Percentiles rank a stretch among this genome's conserved stretches.
Evolutionary conservation across 1,140 invertebrate genomes (phyloP).

Genomic region (Pentalonia nigronervosa): DNA sequence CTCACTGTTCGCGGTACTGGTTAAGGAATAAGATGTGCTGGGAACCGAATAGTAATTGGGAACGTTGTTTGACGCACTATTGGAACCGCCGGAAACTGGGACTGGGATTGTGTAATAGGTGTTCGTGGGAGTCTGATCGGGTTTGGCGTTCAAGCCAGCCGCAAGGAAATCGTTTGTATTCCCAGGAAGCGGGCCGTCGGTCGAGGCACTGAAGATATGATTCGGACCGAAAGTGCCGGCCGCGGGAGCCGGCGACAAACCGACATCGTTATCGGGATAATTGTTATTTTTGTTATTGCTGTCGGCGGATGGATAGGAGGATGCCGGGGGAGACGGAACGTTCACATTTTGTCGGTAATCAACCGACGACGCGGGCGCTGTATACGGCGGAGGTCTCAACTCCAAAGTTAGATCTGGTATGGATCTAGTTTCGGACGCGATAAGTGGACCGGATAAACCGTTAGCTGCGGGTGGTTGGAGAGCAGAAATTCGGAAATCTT

Average conservation of each 20-base stretch:
- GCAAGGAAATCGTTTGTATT: neutral
- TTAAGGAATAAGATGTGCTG: neutral
- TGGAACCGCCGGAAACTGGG: neutral
- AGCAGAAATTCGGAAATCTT: neutral
- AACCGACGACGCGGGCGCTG: neutral
- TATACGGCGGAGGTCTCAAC: constrained; percentile 11
- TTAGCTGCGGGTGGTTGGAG: neutral
- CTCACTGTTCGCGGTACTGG: neutral
- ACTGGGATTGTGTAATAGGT: neutral
- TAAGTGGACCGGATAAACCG: neutral
- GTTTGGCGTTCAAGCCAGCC: neutral
- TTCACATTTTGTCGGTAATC: neutral
- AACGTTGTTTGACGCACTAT: neutral
- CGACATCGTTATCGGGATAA: neutral
- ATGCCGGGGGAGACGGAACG: neutral
- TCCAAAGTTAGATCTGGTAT: neutral
- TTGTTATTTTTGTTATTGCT: neutral
- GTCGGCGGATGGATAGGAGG: neutral
- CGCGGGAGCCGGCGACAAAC: neutral
- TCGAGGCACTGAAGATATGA: neutral
- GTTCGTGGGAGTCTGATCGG: neutral
- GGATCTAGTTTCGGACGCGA: neutral
- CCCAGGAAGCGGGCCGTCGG: neutral
- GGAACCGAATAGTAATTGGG: neutral
- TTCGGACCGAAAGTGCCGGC: neutral